These are phyloP conservation scores for Morpho helenor DNA, from an alignment of 2,888 invertebrate species.

Conservation along the genomic window DNA sequence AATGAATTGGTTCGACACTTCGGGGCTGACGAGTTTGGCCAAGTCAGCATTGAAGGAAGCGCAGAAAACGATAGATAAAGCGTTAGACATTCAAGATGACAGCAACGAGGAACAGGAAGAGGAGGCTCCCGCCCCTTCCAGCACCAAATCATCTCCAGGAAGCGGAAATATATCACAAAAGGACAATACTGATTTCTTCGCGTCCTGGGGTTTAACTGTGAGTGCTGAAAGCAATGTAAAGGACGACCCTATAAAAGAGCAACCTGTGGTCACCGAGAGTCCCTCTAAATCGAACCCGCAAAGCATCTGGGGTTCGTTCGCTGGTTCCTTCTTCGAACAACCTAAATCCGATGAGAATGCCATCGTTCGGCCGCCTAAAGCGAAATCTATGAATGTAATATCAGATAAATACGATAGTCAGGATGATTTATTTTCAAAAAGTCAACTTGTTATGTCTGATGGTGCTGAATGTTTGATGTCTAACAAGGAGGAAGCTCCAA, in stretches of 20 bases:
- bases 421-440: slow-evolving; percentile 78
- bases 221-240: slow-evolving; percentile 54
- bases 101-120: slow-evolving; percentile 62
- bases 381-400: slow-evolving; percentile 78
- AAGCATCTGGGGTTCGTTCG: slow-evolving; percentile 90
- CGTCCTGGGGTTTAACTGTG: slow-evolving; percentile 68
- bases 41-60: slow-evolving; percentile 97
- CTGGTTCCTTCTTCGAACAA: slow-evolving; percentile 89
- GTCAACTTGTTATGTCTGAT: slow-evolving; percentile 81
- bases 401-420: slow-evolving; percentile 65
- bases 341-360: slow-evolving; percentile 59
- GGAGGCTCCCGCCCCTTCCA: slow-evolving; percentile 34
- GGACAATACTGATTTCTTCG: slow-evolving; percentile 64
- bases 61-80: slow-evolving; percentile 97
- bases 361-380: slow-evolving; percentile 71
- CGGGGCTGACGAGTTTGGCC: slow-evolving; percentile 92
- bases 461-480: slow-evolving; percentile 45
- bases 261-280: slow-evolving; percentile 70
- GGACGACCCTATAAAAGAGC: slow-evolving; percentile 45
- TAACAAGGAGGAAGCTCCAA: slow-evolving; percentile 43
- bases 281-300: slow-evolving; percentile 71
- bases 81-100: slow-evolving; percentile 93
- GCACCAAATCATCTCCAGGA: slow-evolving; percentile 43
- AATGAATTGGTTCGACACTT: slow-evolving; percentile 98
- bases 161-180: slow-evolving; percentile 48